Evolutionary conservation across 2,888 invertebrate species (phyloP).

Genomic region (Latheticus oryzae): DNA sequence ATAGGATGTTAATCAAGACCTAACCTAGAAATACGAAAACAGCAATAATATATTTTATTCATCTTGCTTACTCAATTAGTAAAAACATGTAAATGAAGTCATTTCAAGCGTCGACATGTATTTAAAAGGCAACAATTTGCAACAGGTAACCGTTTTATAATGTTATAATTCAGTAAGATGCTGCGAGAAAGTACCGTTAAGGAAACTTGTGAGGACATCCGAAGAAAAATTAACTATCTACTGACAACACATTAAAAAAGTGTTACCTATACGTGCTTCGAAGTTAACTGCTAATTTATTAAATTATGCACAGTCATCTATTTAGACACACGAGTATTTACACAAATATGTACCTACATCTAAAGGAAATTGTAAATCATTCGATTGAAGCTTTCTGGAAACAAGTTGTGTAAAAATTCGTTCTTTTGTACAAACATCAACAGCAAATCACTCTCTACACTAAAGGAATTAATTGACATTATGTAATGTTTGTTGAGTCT

Average conservation of each 20-base stretch:
- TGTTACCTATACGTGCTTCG: conserved; percentile 22
- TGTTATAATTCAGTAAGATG: conserved; percentile 14
- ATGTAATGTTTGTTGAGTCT: conserved; percentile 6
- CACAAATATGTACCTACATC: conserved; percentile 15
- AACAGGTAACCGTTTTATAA: conserved; percentile 6
- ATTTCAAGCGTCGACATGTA: conserved; percentile 13
- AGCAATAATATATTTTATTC: conserved; percentile 19
- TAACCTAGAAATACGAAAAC: conserved; percentile 7
- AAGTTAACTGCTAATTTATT: conserved; percentile 32
- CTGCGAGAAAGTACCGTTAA: conserved; percentile 20
- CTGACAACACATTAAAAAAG: conserved; percentile 23
- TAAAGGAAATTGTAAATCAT: conserved; percentile 17
- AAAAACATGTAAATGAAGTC: conserved; percentile 30
- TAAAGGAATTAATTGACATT: too few species aligned
- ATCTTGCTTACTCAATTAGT: conserved; percentile 9
- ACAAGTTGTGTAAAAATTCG: conserved; percentile 1
- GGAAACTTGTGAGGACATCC: conserved; percentile 23
- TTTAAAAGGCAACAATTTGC: conserved; percentile 11
- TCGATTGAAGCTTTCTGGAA: background rate
- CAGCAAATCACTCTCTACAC: too few species aligned
- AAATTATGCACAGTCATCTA: conserved; percentile 22
- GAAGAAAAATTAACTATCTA: conserved; percentile 25
- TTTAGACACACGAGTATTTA: conserved; percentile 20
- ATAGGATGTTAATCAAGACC: conserved; percentile 18
- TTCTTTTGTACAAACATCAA: too few species aligned